phyloP scores from a whole-genome alignment of 2,888 invertebrate genomes.

The Acleris cristana region DNA sequence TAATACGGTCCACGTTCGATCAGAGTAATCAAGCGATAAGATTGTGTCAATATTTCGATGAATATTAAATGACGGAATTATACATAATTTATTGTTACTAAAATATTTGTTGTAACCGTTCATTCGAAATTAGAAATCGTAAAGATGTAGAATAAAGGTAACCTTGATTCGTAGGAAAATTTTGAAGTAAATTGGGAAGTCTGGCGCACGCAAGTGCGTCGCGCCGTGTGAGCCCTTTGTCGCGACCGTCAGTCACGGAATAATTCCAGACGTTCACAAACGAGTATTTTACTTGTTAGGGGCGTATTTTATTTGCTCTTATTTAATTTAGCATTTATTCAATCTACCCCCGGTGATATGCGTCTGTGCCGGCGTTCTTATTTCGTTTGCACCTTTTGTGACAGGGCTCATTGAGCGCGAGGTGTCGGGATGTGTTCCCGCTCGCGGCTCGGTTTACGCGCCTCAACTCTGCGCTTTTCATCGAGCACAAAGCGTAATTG shows the following conservation, averaged over 20 bases:
- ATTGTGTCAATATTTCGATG: constrained; percentile 55
- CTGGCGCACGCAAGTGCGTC: constrained; percentile 14
- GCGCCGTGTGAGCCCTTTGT: constrained; percentile 55
- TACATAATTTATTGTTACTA: constrained; percentile 35
- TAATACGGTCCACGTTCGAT: constrained; percentile 60
- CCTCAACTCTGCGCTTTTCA: constrained; percentile 78
- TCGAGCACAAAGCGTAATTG: constrained; percentile 83
- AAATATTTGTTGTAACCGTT: constrained; percentile 32
- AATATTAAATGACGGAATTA: constrained; percentile 36
- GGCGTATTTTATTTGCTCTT: constrained; percentile 80
- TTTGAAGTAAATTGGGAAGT: neutral
- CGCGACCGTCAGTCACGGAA: constrained; percentile 68
- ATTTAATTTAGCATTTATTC: constrained; percentile 84
- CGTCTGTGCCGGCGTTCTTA: constrained; percentile 68
- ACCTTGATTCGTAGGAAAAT: constrained; percentile 9
- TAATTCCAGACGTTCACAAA: constrained; percentile 62
- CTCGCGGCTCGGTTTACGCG: constrained; percentile 79
- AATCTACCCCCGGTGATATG: constrained; percentile 77
- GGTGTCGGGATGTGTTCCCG: constrained; percentile 82
- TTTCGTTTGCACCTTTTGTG: constrained; percentile 82
- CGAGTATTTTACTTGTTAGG: constrained; percentile 72
- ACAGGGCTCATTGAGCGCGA: constrained; percentile 80
- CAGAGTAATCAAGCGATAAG: constrained; percentile 67
- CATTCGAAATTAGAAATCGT: constrained; percentile 31
- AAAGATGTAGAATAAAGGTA: constrained; percentile 14